These are phyloP conservation scores for Platycheirus albimanus DNA, from an alignment of 2,888 invertebrate species.

Conservation along the genomic window DNA sequence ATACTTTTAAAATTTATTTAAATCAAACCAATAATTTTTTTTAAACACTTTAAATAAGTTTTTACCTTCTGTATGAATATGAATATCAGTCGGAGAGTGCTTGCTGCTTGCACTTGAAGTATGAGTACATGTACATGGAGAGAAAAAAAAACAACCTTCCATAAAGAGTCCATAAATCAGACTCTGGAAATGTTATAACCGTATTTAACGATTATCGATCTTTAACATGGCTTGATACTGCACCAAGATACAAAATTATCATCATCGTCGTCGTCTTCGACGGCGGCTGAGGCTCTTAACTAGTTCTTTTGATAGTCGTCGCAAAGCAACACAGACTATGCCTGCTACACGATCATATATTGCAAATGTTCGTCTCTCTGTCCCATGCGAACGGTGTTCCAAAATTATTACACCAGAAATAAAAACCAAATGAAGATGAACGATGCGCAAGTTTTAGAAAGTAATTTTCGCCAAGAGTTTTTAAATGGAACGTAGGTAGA, in stretches of 20 bases:
- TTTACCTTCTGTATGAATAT: too few relatives aligned
- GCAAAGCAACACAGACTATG: constrained; percentile 25
- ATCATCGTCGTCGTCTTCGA: neutral
- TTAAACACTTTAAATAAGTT: too few relatives aligned
- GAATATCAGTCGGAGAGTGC: constrained; percentile 60
- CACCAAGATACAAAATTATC: constrained; percentile 28
- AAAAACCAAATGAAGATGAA: constrained; percentile 65
- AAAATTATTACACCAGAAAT: constrained; percentile 44
- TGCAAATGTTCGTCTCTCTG: neutral
- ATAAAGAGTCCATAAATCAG: constrained; percentile 62
- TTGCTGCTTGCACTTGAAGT: constrained; percentile 37
- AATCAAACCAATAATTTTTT: too few relatives aligned
- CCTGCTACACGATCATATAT: neutral
- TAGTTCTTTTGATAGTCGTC: constrained; percentile 28
- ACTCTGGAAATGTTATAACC: constrained; percentile 67
- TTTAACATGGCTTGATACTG: constrained; percentile 55
- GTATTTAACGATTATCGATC: constrained; percentile 71
- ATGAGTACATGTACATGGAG: constrained; percentile 18
- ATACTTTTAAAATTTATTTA: too few relatives aligned
- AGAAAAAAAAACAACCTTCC: constrained; percentile 56
- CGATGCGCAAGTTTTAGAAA: constrained; percentile 66
- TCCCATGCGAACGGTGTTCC: constrained; percentile 32
- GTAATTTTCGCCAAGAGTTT: constrained; percentile 60
- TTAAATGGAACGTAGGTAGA: constrained; percentile 8
- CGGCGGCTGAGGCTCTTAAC: constrained; percentile 54